Percentiles rank a stretch among this genome's conserved stretches.
Conservation (phyloP, 2,797 vertebrate genomes). For the Tamandua tetradactyla region DNA sequence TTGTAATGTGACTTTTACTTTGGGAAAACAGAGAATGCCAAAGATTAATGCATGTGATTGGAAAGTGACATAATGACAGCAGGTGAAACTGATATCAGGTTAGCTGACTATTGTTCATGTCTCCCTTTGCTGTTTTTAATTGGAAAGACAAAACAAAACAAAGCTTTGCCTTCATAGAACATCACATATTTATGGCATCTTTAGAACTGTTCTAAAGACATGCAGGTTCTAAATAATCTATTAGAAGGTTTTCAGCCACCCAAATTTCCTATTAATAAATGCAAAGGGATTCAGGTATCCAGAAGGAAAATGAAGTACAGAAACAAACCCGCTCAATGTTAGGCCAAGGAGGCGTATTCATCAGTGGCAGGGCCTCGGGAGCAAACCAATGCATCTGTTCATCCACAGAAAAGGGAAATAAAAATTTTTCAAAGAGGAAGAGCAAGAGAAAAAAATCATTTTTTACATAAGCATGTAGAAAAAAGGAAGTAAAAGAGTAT, state of each 20-base stretch:
- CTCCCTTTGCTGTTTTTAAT: neutral
- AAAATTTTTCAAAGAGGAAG: neutral
- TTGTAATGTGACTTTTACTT: neutral
- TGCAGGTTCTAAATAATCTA: neutral
- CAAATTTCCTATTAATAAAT: neutral
- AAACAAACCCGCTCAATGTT: neutral
- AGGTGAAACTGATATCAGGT: neutral
- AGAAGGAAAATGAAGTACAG: neutral
- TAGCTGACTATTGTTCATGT: neutral
- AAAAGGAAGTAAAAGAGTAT: neutral
- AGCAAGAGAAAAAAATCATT: neutral
- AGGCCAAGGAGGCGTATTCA: neutral
- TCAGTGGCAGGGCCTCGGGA: neutral
- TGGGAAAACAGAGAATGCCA: slow-evolving; percentile 10
- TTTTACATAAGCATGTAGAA: neutral
- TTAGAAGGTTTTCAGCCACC: neutral
- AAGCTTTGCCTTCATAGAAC: neutral
- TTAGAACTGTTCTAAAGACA: neutral
- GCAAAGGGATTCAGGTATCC: neutral
- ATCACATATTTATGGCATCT: neutral
- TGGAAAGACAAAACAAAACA: neutral
- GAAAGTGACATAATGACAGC: neutral
- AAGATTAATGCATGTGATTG: neutral
- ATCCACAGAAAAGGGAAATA: neutral
- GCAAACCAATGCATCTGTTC: neutral